These are phyloP conservation scores for Kobus ellipsiprymnus DNA, from an alignment of 2,113 vertebrate species.

Conservation along the genomic window DNA sequence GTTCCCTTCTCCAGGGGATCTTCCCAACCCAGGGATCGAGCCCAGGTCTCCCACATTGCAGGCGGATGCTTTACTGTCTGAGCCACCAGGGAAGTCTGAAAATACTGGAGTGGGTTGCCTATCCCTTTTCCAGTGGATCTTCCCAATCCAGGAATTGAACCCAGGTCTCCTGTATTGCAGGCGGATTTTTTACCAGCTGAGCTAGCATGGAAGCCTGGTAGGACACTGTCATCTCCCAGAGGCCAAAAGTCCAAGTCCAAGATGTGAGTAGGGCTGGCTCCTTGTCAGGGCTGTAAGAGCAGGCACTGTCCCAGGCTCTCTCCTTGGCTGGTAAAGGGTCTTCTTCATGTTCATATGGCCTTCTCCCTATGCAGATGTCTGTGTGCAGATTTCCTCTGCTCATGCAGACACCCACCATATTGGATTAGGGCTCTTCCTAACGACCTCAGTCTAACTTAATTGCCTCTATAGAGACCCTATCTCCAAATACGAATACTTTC, in stretches of 20 bases:
- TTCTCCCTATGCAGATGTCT: background rate
- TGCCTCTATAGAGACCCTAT: background rate
- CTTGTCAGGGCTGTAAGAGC: background rate
- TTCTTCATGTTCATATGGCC: accelerated
- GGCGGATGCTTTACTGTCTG: background rate
- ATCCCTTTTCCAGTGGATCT: background rate
- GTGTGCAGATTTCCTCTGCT: background rate
- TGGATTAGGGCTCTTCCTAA: background rate
- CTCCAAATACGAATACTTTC: background rate
- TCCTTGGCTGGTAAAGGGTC: background rate
- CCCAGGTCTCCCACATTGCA: background rate
- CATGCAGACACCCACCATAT: accelerated
- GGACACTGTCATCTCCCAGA: background rate
- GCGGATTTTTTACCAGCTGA: background rate
- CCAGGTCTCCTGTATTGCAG: background rate
- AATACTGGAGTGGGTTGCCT: background rate
- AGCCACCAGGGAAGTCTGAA: background rate
- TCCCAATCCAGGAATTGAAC: background rate
- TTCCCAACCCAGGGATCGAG: background rate
- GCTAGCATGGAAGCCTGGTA: background rate
- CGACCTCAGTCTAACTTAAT: background rate
- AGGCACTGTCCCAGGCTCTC: background rate
- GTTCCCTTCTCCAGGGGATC: background rate
- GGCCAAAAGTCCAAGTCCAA: background rate
- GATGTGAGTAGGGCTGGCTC: background rate